Conservation (phyloP, 1,140 invertebrate species). For the Drosophila elegans region DNA sequence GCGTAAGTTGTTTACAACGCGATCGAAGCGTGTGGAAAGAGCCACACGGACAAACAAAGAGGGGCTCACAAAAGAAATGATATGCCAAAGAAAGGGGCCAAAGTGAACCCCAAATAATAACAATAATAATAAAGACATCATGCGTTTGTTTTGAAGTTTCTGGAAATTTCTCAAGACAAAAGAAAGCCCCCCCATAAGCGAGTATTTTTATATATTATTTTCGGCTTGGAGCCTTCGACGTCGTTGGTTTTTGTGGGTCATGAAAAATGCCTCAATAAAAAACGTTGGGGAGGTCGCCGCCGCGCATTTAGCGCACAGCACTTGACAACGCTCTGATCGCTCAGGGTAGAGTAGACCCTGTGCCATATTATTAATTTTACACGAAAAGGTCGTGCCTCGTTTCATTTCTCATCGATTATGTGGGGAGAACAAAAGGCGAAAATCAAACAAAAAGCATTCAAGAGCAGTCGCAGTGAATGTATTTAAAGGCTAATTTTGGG, state of each 20-base stretch:
- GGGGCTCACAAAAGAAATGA: slow-evolving; percentile 27
- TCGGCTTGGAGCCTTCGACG: slow-evolving; percentile 40
- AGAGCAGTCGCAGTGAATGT: neutral
- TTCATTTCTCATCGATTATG: slow-evolving; percentile 60
- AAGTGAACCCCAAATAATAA: slow-evolving; percentile 23
- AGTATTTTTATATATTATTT: slow-evolving; percentile 24
- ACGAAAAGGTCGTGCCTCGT: slow-evolving; percentile 68
- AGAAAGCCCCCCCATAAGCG: slow-evolving; percentile 42
- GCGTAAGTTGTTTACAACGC: slow-evolving; percentile 80
- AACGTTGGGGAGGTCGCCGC: slow-evolving; percentile 53
- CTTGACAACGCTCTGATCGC: slow-evolving; percentile 31
- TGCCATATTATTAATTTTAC: slow-evolving; percentile 78
- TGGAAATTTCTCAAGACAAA: slow-evolving; percentile 45
- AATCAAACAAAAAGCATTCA: slow-evolving; percentile 27
- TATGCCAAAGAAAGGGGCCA: slow-evolving; percentile 31
- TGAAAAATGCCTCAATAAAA: slow-evolving; percentile 51
- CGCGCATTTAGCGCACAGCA: slow-evolving; percentile 25
- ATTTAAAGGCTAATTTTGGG: slow-evolving; percentile 11
- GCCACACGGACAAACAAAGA: slow-evolving; percentile 15
- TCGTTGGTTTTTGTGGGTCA: slow-evolving; percentile 65
- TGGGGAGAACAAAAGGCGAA: slow-evolving; percentile 13
- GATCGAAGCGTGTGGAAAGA: slow-evolving; percentile 59
- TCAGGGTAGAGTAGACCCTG: slow-evolving; percentile 59
- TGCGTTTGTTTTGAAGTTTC: slow-evolving; percentile 58
- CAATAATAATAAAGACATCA: slow-evolving; percentile 40